Evolutionary conservation across 2,113 vertebrate species (phyloP).

Genomic region (Montifringilla adamsi): DNA sequence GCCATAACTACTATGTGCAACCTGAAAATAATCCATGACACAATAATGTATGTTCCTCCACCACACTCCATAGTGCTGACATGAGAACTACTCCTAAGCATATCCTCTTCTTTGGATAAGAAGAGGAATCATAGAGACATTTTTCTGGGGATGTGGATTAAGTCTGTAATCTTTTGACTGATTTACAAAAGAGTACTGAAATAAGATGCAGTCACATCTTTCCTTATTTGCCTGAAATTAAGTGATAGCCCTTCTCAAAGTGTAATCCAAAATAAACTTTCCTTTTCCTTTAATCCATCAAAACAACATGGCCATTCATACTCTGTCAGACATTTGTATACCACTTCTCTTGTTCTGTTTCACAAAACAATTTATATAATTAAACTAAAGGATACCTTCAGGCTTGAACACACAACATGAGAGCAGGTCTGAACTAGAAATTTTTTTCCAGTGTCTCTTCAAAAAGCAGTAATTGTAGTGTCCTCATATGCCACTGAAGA

Average conservation of each 20-base stretch:
- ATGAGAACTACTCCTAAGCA: neutral
- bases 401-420: neutral
- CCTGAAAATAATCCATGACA: neutral
- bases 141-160: neutral
- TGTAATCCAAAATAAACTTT: conserved; percentile 1
- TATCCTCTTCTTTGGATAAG: neutral
- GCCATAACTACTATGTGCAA: neutral
- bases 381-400: conserved; percentile 12
- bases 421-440: conserved; percentile 33
- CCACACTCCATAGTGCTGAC: rapidly evolving
- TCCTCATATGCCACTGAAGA: neutral
- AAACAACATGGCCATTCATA: neutral
- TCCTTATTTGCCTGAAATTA: neutral
- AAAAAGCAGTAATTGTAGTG: neutral
- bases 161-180: neutral
- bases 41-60: neutral
- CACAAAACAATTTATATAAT: neutral
- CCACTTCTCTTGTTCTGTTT: neutral
- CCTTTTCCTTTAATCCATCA: neutral
- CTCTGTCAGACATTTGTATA: neutral
- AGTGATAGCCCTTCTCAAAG: neutral
- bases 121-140: neutral
- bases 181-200: neutral
- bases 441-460: neutral
- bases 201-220: neutral